Evolutionary conservation across 2,888 invertebrate genomes (phyloP), one percentile per base, ranked within the genome.

Genomic region (Phragmatobia fuliginosa): DNA sequence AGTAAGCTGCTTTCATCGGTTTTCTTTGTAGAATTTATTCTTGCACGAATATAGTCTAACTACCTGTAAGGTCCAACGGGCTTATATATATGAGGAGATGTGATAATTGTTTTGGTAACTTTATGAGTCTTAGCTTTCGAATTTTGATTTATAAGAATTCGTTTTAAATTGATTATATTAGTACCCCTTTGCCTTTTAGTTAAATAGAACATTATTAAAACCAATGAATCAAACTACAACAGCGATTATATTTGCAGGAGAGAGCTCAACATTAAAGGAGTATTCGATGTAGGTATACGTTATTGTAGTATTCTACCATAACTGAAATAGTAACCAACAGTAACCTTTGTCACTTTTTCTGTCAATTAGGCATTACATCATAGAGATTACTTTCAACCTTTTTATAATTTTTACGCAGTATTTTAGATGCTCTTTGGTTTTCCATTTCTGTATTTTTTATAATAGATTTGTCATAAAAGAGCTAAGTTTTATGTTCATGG

Each of bases 11-110:
- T 41, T 6, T 41, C 41, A 16, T 41, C 41, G 18, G 41, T 41
- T 41, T 18, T 41, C 18, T 16, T 16, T 41, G 18, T 2, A 10
- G 38, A 36, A 36, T 56, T 28, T 28, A 14, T 6, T 56, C 52
- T 25, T 56, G 14, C 21, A 32, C 31, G 31, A 58, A 31, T 58
- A 56, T 31, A 21, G 6, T 32, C 32, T 2, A 10, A 32, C 18
- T 21, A 97, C 97, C 97, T 98, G 94, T 98, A 98, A 2, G 98
- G 98, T 45, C 97, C 97, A 71, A 97, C 97, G 6, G 98, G 97
- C 87, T 96, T 96, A 71, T 97, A 97, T 63, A 97, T 96, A 80
- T 96, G 94, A 11, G 96, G 90, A n/a, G 97, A 96, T 76, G 96
- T 95, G 63, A 98, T 96, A 74, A 97, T 95, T 86, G 96, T 95